Evolutionary conservation across 2,113 vertebrate genomes (phyloP), one percentile per base, ranked within the genome.

Genomic region (Periophthalmodon schlosseri): DNA sequence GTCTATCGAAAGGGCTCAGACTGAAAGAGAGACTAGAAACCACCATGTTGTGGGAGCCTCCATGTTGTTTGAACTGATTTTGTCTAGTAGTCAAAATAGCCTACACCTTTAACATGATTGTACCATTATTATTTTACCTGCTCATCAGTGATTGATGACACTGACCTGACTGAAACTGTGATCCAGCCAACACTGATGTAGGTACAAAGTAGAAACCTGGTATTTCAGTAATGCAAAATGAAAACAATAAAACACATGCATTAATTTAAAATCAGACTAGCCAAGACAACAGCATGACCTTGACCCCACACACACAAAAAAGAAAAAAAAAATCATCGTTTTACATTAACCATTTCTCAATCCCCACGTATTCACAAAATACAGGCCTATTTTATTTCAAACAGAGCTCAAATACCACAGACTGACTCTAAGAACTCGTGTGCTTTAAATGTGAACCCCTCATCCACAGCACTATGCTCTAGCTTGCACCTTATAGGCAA

Each of bases 11-110:
- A 77, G 69, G 58, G 74, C 34, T 68, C 71, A 13, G 60, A 50
- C 57, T 52, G 69, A 72, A 50, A 70, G 2, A 52, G 54, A 80
- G 61, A 70, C 20, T 56, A 50, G 39, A 54, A 76, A 82, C 84
- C 82, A 74, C 83, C 78, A 85, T 90, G 77, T 90, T 90, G 85
- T 82, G 66, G 67, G 61, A 70, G 79, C 84, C 74, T 88, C 87
- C 77, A 82, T 89, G 88, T 88, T 89, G 84, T 81, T 69, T 63
- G 46, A 72, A 57, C 16, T 52, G 3, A 23, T 23, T 57, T 23
- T 57, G 56, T 23, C 21, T 13, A 23, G n/a, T 2, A 57, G n/a
- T 12, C 21, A 4, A 9, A n/a, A 57, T 3, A 44, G 39, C 7
- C 39, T 2, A 23, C 21, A 28, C 5, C 13, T 28, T 60, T 60